Base-by-base conservation (phyloP, 2,113 vertebrate species). In the Panurus biarmicus region DNA sequence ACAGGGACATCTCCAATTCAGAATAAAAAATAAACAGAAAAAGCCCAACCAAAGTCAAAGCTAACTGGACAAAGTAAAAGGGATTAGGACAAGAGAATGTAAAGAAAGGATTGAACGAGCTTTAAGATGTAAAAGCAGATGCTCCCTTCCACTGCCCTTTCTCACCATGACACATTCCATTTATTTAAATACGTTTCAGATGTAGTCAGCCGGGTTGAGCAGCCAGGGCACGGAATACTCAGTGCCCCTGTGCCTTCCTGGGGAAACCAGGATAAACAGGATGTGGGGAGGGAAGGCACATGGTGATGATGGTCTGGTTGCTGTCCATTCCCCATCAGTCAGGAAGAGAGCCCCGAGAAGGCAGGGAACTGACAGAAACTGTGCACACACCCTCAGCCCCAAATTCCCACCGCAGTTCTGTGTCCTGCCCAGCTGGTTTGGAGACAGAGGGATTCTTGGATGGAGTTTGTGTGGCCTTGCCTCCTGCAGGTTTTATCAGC, bases 401-500 rank as follows among this genome's bases (percentile, higher is more conserved):
- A 1, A 20, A 35, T 9, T 9, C 16, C 61, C 35, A 3, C 13
- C 1, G 0, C n/a, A 5, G 4, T 1, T 38, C 16, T 35, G 42
- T 54, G 61, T 42, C 35, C 48, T 26, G 53, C 86, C 73, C 42
- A 2, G 0, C 7, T 15, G 50, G 7, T 61, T 44, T 57, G 77
- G 45, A 36, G 48, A 8, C 10, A 3, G 40, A 40, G 29, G 33
- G 7, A 1, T 21, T 9, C 21, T 2, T 15, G 72, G 31, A 1
- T 31, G 36, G 45, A 44, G 50, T 3, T 11, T 7, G 36, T n/a
- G 1, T 0, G 7, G 64, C 50, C 2, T 0, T 0, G 10, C 18
- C 18, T 1, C 21, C 51, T 28, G 58, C 65, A 19, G 67, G 22
- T 15, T 56, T 42, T 61, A 6, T 26, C 42, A 7, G 16, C 51